Evolutionary conservation across 2,797 vertebrate species (phyloP).

Genomic region (Danio aesculapii): DNA sequence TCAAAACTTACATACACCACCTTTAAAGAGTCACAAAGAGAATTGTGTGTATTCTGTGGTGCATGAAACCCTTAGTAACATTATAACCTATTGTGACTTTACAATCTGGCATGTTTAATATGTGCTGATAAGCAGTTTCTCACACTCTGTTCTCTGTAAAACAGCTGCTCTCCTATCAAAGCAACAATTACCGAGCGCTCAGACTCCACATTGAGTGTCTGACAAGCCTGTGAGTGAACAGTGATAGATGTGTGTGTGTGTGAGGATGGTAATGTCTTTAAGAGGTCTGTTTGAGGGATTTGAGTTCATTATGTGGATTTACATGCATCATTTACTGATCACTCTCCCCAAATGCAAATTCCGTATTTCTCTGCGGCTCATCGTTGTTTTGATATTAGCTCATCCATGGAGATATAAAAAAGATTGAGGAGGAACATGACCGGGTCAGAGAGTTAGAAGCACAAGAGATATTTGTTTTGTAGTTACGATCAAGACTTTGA

Average conservation of each 20-base stretch:
- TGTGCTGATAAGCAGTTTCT: slow-evolving; percentile 14
- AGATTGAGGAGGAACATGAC: neutral
- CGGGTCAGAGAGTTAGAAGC: slow-evolving; percentile 17
- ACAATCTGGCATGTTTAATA: neutral
- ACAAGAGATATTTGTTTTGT: neutral
- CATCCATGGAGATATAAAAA: slow-evolving; percentile 22
- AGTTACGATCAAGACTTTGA: neutral
- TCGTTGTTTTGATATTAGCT: slow-evolving; percentile 36
- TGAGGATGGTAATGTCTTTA: slow-evolving; percentile 46
- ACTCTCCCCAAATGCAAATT: slow-evolving; percentile 24
- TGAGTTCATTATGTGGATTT: slow-evolving; percentile 51
- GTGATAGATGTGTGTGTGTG: slow-evolving; percentile 56
- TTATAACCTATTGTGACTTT: neutral
- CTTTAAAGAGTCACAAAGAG: no score
- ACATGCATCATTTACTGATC: slow-evolving; percentile 69
- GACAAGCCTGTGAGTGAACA: slow-evolving; percentile 52
- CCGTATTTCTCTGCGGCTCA: slow-evolving; percentile 13
- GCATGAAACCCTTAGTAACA: neutral
- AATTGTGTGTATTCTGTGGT: neutral
- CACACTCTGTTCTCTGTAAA: slow-evolving; percentile 29
- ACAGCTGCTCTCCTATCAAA: slow-evolving; percentile 48
- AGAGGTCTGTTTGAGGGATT: slow-evolving; percentile 44
- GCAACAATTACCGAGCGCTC: slow-evolving; percentile 49
- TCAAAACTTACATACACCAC: no score
- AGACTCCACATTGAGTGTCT: slow-evolving; percentile 34